Evolutionary conservation across 2,113 vertebrate genomes (phyloP).

Genomic region (Hiodon tergisus): DNA sequence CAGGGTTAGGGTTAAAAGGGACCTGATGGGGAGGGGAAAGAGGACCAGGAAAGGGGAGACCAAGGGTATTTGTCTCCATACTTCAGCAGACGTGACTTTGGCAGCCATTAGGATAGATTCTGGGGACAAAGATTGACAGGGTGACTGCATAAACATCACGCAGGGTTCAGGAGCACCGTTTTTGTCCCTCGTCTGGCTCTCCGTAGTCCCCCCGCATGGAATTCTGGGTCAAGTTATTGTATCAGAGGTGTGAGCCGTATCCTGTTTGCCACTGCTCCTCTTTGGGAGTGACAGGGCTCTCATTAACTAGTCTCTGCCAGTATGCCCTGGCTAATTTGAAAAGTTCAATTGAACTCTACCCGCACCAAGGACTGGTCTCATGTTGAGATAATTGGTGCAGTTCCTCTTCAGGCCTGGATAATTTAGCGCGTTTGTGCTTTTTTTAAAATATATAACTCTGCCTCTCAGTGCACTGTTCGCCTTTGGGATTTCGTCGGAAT

Average conservation of each 20-base stretch:
- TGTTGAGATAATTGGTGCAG: conserved; percentile 53
- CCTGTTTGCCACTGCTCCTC: conserved; percentile 34
- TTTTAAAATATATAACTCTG: neutral
- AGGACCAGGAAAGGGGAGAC: too few species aligned
- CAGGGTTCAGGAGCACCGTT: neutral
- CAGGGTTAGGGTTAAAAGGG: too few species aligned
- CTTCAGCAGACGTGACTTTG: neutral
- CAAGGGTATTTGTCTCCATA: neutral
- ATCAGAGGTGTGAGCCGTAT: conserved; percentile 25
- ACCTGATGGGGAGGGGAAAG: too few species aligned
- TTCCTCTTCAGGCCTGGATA: conserved; percentile 43
- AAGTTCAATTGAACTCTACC: conserved; percentile 40
- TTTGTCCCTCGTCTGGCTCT: neutral
- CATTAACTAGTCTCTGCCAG: conserved; percentile 41
- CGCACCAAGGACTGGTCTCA: conserved; percentile 26
- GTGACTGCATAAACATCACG: too few species aligned
- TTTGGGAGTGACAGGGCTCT: conserved; percentile 29
- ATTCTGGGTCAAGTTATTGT: neutral
- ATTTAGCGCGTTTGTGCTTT: conserved; percentile 46
- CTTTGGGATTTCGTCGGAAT: conserved; percentile 29
- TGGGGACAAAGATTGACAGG: neutral
- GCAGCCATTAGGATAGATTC: neutral
- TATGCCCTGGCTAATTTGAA: conserved; percentile 39
- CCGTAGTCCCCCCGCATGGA: neutral
- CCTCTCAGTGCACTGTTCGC: conserved; percentile 41